A percentile compares a stretch with the other conserved stretches of the same genome.
Evolutionary conservation across 2,797 vertebrate genomes (phyloP).

Genomic region (Bovichtus variegatus): DNA sequence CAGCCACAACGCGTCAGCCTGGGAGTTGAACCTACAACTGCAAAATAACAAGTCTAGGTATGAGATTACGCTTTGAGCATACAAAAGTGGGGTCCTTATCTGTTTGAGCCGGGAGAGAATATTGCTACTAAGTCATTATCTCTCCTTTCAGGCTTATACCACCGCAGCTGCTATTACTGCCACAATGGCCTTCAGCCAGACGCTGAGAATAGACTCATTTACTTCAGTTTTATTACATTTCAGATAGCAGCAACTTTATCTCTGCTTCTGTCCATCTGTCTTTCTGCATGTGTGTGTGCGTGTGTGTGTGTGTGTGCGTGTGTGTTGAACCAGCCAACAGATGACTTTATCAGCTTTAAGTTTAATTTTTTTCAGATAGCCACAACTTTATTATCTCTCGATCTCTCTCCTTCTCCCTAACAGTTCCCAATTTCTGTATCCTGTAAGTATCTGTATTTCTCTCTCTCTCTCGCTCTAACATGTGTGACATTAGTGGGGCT

Average conservation of each 20-base stretch:
- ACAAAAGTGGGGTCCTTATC: conserved; percentile 63
- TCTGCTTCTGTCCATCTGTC: conserved; percentile 64
- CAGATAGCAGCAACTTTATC: conserved; percentile 74
- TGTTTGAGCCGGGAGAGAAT: conserved; percentile 61
- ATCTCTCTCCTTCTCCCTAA: conserved; percentile 42
- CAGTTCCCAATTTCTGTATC: conserved; percentile 30
- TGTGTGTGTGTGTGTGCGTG: conserved; percentile 41
- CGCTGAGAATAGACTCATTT: conserved; percentile 72
- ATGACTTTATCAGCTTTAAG: conserved; percentile 70
- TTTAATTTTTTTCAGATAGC: conserved; percentile 66
- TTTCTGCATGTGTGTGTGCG: conserved; percentile 45
- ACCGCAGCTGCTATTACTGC: conserved; percentile 63
- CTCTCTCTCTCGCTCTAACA: conserved; percentile 18
- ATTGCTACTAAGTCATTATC: conserved; percentile 73
- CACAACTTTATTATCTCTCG: conserved; percentile 54
- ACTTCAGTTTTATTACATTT: conserved; percentile 80
- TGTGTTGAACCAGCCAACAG: conserved; percentile 37
- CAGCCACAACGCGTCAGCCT: neutral
- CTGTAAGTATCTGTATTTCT: conserved; percentile 21
- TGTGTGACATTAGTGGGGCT: conserved; percentile 38
- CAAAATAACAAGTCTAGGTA: conserved; percentile 43
- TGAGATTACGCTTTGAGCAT: conserved; percentile 44
- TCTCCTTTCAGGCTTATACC: conserved; percentile 63
- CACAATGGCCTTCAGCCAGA: conserved; percentile 65
- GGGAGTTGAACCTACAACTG: conserved; percentile 61